Evolutionary conservation across 1,140 invertebrate genomes (phyloP).

Genomic region (Drosophila gunungcola): DNA sequence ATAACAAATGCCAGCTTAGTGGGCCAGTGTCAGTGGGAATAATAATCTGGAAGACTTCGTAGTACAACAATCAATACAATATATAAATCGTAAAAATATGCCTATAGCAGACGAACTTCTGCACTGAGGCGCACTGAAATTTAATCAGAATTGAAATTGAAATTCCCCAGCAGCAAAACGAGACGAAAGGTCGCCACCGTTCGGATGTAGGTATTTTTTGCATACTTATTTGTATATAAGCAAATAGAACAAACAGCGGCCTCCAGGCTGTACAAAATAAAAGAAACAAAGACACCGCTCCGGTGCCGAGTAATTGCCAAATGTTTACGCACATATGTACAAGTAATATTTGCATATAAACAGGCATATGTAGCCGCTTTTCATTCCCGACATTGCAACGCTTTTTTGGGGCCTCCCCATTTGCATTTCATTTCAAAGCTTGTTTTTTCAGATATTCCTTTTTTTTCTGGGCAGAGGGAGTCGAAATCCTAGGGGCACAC

Average conservation of each 20-base stretch:
- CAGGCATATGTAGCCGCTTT: constrained; percentile 77
- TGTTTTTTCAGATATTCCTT: constrained; percentile 28
- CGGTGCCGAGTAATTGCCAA: constrained; percentile 72
- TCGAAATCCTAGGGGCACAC: constrained; percentile 38
- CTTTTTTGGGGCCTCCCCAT: constrained; percentile 47
- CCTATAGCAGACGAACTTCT: constrained; percentile 39
- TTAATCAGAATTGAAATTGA: constrained; percentile 82
- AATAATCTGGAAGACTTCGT: constrained; percentile 47
- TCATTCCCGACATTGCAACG: constrained; percentile 61
- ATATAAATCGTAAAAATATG: constrained; percentile 36
- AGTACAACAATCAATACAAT: constrained; percentile 33
- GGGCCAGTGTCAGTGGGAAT: constrained; percentile 27
- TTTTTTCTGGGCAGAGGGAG: constrained; percentile 18
- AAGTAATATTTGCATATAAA: constrained; percentile 79
- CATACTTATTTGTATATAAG: constrained; percentile 51
- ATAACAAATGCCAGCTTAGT: constrained; percentile 72
- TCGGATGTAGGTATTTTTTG: constrained; percentile 25
- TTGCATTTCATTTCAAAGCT: constrained; percentile 69
- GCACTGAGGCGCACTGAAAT: constrained; percentile 65
- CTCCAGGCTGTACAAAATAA: constrained; percentile 20
- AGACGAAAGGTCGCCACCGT: constrained; percentile 23
- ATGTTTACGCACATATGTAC: constrained; percentile 80
- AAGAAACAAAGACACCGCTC: constrained; percentile 38
- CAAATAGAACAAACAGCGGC: constrained; percentile 72
- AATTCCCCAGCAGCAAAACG: constrained; percentile 54